Base-by-base conservation (phyloP, 2,888 invertebrate genomes). In the Torymus aiolomorphi region DNA sequence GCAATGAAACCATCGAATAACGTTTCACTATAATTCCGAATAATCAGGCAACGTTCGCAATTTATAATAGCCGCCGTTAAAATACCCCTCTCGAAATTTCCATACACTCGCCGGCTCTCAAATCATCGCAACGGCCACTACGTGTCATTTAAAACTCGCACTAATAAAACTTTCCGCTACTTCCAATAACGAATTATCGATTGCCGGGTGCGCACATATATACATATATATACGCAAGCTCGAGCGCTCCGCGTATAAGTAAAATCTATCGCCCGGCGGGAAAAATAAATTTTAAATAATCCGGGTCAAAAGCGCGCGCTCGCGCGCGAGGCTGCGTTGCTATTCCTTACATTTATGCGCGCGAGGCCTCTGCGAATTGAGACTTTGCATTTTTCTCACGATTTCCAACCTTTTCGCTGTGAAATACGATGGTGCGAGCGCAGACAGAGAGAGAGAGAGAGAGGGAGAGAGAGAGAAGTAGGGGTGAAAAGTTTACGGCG, bases 211-310 rank as follows among this genome's bases (percentile, higher is more conserved):
- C n/a, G n/a, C 67, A 0, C 42, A 8, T 1, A 1, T 42, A 8
- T 42, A 8, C 8, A 42, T 42, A 8, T 8, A 8, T 42, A 42
- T 42, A 42, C 8, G 42, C 1, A 42, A 42, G 66, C 18, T 16
- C 49, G 57, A 31, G 42, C 63, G 52, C 20, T 65, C 24, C 57
- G 14, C 57, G 11, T 66, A 18, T 66, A 75, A 75, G 66, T 51
- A 59, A n/a, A 75, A 75, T 75, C 57, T 66, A 75, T 75, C n/a
- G 74, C 59, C 74, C 74, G 18, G 66, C 24, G 66, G 66, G 66
- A 59, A 75, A 75, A 75, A 75, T 75, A 75, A 75, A 75, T 75
- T 75, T 75, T 66, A 49, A 75, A 66, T 75, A 75, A 75, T 75
- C 66, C 59, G 10, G 65, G 59, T 75, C 42, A 66, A 57, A 59